Evolutionary conservation across 2,888 invertebrate species (phyloP).

Genomic region (Caenorhabditis afra): DNA sequence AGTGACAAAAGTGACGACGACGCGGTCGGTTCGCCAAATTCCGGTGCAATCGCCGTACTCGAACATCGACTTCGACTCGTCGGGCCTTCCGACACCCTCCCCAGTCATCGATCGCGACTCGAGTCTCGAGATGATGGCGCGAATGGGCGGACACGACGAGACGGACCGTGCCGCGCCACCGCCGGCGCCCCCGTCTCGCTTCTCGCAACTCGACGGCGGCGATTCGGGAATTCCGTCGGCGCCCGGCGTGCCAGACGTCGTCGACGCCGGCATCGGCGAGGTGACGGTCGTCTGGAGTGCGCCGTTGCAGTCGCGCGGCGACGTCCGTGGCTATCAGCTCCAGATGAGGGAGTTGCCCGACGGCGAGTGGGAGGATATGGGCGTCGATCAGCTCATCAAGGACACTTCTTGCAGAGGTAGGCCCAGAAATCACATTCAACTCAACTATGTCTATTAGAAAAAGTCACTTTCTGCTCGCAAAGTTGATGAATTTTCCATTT

Average conservation of each 20-base stretch:
- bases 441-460: too few relatives aligned
- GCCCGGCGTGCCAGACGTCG: slow-evolving; percentile 77
- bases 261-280: slow-evolving; percentile 71
- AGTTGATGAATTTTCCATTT: too few relatives aligned
- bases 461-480: too few relatives aligned
- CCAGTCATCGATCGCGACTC: slow-evolving; percentile 56
- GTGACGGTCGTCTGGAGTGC: slow-evolving; percentile 78
- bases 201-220: slow-evolving; percentile 12
- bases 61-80: slow-evolving; percentile 78
- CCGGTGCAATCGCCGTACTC: slow-evolving; percentile 75
- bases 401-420: slow-evolving; percentile 77
- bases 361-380: slow-evolving; percentile 76
- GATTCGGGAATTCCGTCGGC: slow-evolving; percentile 67
- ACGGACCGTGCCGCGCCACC: slow-evolving; percentile 66
- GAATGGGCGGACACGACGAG: slow-evolving; percentile 48
- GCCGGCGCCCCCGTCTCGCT: slow-evolving; percentile 63
- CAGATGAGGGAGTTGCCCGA: slow-evolving; percentile 75
- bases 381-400: slow-evolving; percentile 76
- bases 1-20: slow-evolving; percentile 80
- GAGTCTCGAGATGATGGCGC: slow-evolving; percentile 44
- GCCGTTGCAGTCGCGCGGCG: slow-evolving; percentile 69
- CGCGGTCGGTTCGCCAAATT: slow-evolving; percentile 78
- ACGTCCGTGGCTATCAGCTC: slow-evolving; percentile 78
- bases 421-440: slow-evolving; percentile 22
- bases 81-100: slow-evolving; percentile 71